These are phyloP conservation scores for Ceyx erithaca DNA, from an alignment of 2,797 vertebrate genomes.

Conservation along the genomic window DNA sequence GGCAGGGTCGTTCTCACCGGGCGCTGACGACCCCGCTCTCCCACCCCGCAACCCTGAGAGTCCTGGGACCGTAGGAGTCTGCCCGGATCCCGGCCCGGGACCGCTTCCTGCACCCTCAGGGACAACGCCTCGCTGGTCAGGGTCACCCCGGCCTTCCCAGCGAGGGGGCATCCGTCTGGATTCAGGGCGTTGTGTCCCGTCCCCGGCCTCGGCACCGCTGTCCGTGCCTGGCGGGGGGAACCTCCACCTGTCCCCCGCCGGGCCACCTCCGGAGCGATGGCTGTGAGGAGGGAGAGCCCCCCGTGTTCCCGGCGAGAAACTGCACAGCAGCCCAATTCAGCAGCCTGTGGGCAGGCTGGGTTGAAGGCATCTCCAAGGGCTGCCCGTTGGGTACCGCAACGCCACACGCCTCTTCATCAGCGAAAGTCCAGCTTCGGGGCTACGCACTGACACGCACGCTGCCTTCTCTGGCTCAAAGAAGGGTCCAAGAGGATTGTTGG, in stretches of 20 bases:
- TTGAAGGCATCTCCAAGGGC: not conserved
- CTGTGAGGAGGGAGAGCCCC: too few species aligned
- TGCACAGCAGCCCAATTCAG: accelerated
- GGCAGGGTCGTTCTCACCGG: too few species aligned
- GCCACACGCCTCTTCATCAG: accelerated
- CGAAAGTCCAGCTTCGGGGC: accelerated
- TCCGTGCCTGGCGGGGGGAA: accelerated
- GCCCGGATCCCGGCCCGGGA: not conserved
- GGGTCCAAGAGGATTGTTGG: not conserved
- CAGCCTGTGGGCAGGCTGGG: not conserved
- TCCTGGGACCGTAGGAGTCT: not conserved
- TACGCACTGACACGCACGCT: accelerated
- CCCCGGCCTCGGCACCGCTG: accelerated
- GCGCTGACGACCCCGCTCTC: not conserved
- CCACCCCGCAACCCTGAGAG: not conserved
- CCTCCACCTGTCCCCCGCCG: accelerated
- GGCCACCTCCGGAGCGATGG: not conserved
- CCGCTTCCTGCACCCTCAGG: too few species aligned
- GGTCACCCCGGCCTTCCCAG: too few species aligned
- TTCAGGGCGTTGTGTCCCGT: not conserved
- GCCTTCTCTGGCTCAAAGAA: not conserved
- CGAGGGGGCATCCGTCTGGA: not conserved
- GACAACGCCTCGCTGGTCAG: not conserved
- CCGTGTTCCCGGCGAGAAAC: too few species aligned
- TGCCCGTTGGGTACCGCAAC: accelerated